These are phyloP conservation scores for Thaumatotibia leucotreta DNA, from an alignment of 1,140 invertebrate genomes.

Conservation along the genomic window DNA sequence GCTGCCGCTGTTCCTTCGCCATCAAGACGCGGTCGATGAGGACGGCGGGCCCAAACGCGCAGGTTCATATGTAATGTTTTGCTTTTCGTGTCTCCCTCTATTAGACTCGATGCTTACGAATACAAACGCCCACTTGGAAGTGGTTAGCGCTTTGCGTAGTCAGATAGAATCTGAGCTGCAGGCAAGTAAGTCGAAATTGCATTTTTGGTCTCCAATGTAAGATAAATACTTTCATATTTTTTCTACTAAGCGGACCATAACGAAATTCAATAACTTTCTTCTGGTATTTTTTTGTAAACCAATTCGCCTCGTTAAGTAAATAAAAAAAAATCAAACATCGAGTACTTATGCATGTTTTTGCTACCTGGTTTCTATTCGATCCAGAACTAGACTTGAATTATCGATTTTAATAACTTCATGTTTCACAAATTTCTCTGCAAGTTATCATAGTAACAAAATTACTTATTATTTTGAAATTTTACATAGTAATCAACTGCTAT, in stretches of 20 bases:
- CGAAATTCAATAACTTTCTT: too few relatives aligned
- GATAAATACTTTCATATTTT: not conserved
- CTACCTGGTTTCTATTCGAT: not conserved
- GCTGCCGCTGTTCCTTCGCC: slow-evolving; percentile 81
- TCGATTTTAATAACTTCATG: not conserved
- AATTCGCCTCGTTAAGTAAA: too few relatives aligned
- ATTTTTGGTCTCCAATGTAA: not conserved
- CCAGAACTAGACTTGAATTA: not conserved
- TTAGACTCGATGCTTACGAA: slow-evolving; percentile 20
- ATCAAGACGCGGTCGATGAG: slow-evolving; percentile 85
- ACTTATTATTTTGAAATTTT: too few relatives aligned
- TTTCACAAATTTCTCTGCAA: too few relatives aligned
- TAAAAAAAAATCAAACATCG: too few relatives aligned
- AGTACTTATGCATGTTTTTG: not conserved
- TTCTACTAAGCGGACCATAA: too few relatives aligned
- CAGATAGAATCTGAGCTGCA: not conserved
- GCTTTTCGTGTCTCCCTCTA: slow-evolving; percentile 67
- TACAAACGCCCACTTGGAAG: slow-evolving; percentile 5
- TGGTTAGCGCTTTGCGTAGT: slow-evolving; percentile 3
- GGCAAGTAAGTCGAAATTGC: slow-evolving; percentile 12
- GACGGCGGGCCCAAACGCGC: slow-evolving; percentile 68
- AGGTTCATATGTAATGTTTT: slow-evolving; percentile 75
- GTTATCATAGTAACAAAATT: too few relatives aligned
- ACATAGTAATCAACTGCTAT: not conserved
- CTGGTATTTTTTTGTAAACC: too few relatives aligned